phyloP scores from a whole-genome alignment of 2,888 invertebrate genomes.

The Noctua janthina region DNA sequence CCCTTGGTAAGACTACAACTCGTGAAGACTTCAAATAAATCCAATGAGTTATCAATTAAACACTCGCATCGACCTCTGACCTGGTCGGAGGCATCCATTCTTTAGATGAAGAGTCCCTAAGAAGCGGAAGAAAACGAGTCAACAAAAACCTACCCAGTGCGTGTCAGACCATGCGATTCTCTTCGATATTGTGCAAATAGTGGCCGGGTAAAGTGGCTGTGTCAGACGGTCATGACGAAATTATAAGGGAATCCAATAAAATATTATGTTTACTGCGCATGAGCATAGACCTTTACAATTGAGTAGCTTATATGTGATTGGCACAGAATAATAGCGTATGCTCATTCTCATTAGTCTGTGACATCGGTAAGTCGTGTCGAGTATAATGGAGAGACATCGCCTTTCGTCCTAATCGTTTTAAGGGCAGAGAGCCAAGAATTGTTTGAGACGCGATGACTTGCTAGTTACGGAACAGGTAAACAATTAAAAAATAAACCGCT shows the following conservation, averaged over 20 bases:
- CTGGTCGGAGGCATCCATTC: neutral
- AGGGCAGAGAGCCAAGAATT: slow-evolving; percentile 22
- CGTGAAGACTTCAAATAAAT: neutral
- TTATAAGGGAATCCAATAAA: neutral
- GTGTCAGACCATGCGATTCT: neutral
- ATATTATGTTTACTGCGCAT: neutral
- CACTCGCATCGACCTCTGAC: neutral
- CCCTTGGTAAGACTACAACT: neutral
- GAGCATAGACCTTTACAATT: neutral
- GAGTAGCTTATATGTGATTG: neutral
- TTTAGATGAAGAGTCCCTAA: neutral
- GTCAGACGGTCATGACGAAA: neutral
- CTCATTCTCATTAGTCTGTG: neutral
- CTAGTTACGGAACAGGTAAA: neutral
- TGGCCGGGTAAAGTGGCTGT: neutral
- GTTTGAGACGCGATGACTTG: neutral
- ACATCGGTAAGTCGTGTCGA: neutral
- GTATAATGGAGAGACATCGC: neutral
- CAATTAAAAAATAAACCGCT: neutral
- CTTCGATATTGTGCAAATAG: neutral
- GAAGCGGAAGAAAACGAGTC: neutral
- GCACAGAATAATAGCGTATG: slow-evolving; percentile 11
- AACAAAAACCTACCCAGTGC: neutral
- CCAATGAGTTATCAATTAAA: neutral
- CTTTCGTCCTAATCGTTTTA: neutral